phyloP scores from a whole-genome alignment of 2,113 vertebrate species.

The Dissostichus mawsoni region DNA sequence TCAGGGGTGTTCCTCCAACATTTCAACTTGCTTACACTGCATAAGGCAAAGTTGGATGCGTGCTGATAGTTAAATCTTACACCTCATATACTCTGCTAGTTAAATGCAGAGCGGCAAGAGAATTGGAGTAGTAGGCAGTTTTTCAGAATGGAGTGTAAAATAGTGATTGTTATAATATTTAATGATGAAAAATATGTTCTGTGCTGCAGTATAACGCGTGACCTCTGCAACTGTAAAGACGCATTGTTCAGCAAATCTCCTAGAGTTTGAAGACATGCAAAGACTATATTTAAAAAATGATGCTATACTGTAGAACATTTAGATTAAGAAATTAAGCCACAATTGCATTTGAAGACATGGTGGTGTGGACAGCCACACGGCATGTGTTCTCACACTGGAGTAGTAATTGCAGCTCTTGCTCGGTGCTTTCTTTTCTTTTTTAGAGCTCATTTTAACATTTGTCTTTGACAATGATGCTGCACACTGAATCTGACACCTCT shows the following conservation, averaged over 20 bases:
- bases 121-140: slow-evolving; percentile 51
- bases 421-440: slow-evolving; percentile 16
- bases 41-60: slow-evolving; percentile 49
- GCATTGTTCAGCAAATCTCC: background rate
- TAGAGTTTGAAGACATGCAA: slow-evolving; percentile 12
- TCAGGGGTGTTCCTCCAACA: slow-evolving; percentile 22
- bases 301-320: slow-evolving; percentile 3
- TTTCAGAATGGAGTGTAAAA: slow-evolving; percentile 35
- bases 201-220: slow-evolving; percentile 8
- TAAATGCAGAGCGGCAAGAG: slow-evolving; percentile 53
- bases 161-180: slow-evolving; percentile 37
- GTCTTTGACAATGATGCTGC: slow-evolving; percentile 61
- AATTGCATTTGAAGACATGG: background rate
- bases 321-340: slow-evolving; percentile 9
- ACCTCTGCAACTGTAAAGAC: slow-evolving; percentile 25
- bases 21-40: slow-evolving; percentile 63
- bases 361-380: background rate
- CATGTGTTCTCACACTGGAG: slow-evolving; percentile 15
- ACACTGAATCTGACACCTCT: slow-evolving; percentile 65
- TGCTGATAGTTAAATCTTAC: slow-evolving; percentile 59
- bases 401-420: slow-evolving; percentile 10
- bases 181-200: slow-evolving; percentile 39
- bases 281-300: background rate
- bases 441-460: slow-evolving; percentile 72
- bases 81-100: slow-evolving; percentile 64